These are phyloP conservation scores for Aethes cnicana DNA, from an alignment of 2,888 invertebrate species.

Conservation along the genomic window DNA sequence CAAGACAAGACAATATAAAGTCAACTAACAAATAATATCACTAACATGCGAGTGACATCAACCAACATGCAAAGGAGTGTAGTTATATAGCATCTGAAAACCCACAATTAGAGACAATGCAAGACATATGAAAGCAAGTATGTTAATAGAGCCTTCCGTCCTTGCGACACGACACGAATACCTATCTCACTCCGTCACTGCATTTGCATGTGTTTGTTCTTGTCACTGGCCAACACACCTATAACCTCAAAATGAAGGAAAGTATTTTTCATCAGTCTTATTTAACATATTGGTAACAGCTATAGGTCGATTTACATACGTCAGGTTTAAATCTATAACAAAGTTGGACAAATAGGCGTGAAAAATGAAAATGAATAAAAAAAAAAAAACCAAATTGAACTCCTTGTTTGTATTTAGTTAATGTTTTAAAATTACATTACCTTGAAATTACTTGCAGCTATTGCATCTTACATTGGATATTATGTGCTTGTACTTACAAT, in stretches of 20 bases:
- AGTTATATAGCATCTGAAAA: not conserved
- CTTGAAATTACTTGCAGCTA: conserved; percentile 18
- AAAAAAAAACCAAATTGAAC: not conserved
- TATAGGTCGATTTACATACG: too few species aligned
- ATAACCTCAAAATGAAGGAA: conserved; percentile 55
- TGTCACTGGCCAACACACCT: conserved; percentile 32
- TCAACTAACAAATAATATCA: too few species aligned
- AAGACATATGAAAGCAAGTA: conserved; percentile 16
- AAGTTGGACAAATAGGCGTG: too few species aligned
- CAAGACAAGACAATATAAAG: too few species aligned
- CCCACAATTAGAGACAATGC: conserved; percentile 5
- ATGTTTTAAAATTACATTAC: conserved; percentile 31
- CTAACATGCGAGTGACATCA: too few species aligned
- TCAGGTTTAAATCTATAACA: too few species aligned
- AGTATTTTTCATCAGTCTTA: too few species aligned
- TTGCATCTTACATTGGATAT: conserved; percentile 10
- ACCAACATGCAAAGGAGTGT: too few species aligned
- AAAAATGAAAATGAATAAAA: too few species aligned
- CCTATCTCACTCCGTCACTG: conserved; percentile 45
- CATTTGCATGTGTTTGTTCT: conserved; percentile 48
- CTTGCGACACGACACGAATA: conserved; percentile 50
- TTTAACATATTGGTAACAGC: too few species aligned
- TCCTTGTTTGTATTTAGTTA: not conserved
- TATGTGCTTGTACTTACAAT: conserved; percentile 18
- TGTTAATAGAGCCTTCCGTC: conserved; percentile 40